Evolutionary conservation across 1,140 invertebrate species (phyloP).

Genomic region (Bombus ignitus): DNA sequence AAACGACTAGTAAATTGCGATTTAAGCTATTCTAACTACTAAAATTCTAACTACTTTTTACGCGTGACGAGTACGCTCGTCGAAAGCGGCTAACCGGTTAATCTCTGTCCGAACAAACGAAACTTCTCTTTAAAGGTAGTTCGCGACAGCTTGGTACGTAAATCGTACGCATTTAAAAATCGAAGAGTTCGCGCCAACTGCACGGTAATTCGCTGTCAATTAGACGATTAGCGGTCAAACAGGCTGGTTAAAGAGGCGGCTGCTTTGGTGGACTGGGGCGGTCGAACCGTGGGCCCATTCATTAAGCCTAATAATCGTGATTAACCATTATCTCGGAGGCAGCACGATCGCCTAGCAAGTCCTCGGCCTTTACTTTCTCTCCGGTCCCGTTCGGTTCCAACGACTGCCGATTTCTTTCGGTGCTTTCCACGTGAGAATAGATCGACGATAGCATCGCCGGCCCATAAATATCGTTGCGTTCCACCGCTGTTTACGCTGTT

Average conservation of each 20-base stretch:
- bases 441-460: conserved; percentile 26
- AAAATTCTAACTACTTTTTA: too few species aligned
- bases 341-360: neutral
- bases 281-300: conserved; percentile 21
- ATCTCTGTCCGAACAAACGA: too few species aligned
- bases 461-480: conserved; percentile 38
- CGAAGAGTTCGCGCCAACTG: too few species aligned
- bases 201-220: neutral
- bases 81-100: too few species aligned
- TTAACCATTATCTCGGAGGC: conserved; percentile 3
- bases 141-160: too few species aligned
- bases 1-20: too few species aligned
- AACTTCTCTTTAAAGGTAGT: too few species aligned
- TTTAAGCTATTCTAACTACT: too few species aligned
- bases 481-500: conserved; percentile 26
- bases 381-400: neutral
- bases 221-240: neutral
- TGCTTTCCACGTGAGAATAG: conserved; percentile 42
- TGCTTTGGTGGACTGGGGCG: neutral
- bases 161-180: too few species aligned
- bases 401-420: neutral
- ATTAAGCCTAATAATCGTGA: conserved; percentile 47
- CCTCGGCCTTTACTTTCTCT: conserved; percentile 41
- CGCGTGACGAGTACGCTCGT: too few species aligned
- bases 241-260: neutral